A percentile compares a stretch with the other conserved stretches of the same genome.
These are phyloP conservation scores for Alloplasta piceator DNA, from an alignment of 2,888 invertebrate species.

Conservation along the genomic window DNA sequence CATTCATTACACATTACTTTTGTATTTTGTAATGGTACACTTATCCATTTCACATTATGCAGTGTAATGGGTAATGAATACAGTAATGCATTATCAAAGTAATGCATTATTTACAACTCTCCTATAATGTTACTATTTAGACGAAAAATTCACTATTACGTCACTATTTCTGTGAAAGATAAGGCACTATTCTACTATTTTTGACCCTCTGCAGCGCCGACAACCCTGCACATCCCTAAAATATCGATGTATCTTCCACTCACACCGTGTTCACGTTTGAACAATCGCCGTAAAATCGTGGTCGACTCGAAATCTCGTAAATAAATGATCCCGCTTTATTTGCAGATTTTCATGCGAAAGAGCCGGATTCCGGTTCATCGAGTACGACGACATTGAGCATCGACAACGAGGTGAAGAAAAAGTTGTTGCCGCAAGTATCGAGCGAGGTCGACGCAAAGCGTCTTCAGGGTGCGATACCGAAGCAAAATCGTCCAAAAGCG, in stretches of 20 bases:
- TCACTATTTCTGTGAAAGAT: too few relatives aligned
- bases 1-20: too few relatives aligned
- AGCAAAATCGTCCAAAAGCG: slow-evolving; percentile 85
- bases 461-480: slow-evolving; percentile 89
- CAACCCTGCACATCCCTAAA: not conserved
- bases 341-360: slow-evolving; percentile 83
- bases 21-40: too few relatives aligned
- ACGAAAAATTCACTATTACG: too few relatives aligned
- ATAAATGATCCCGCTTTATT: slow-evolving; percentile 37
- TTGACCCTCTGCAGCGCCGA: too few relatives aligned
- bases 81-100: too few relatives aligned
- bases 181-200: too few relatives aligned
- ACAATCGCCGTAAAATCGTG: not conserved
- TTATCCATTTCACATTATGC: too few relatives aligned
- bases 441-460: slow-evolving; percentile 85
- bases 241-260: slow-evolving; percentile 31
- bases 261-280: slow-evolving; percentile 11
- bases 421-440: slow-evolving; percentile 84
- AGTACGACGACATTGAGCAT: slow-evolving; percentile 83
- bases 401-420: slow-evolving; percentile 83
- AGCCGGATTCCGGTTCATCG: slow-evolving; percentile 84
- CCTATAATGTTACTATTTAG: too few relatives aligned
- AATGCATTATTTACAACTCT: too few relatives aligned
- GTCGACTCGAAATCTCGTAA: not conserved
- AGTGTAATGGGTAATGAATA: too few relatives aligned